phyloP scores from a whole-genome alignment of 53 echinoderm and acorn worm species.

The Luidia sarsii region DNA sequence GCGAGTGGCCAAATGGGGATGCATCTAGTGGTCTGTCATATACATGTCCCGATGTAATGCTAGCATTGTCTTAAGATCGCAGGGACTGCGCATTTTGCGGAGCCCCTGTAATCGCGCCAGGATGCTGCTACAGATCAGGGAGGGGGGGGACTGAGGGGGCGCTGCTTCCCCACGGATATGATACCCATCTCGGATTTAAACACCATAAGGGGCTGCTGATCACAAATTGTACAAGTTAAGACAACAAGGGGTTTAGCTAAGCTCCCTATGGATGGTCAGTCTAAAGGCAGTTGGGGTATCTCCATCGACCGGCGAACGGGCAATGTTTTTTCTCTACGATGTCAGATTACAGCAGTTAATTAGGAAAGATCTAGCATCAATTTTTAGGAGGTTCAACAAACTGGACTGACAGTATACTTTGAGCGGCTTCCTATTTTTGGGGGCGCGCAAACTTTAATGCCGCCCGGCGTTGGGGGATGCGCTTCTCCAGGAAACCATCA shows the following conservation, averaged over 20 bases:
- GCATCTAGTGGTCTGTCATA: no score
- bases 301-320: no score
- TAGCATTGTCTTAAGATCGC: constrained; percentile 42
- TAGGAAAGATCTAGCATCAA: constrained; percentile 30
- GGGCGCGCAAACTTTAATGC: no score
- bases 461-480: no score
- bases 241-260: constrained; percentile 12
- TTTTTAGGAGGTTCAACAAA: constrained; percentile 44
- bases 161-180: constrained; percentile 26
- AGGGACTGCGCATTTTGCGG: constrained; percentile 28
- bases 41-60: constrained; percentile 32
- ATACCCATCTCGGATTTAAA: constrained; percentile 47
- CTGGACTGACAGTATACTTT: not conserved
- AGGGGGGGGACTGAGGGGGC: not conserved
- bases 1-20: no score
- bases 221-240: constrained; percentile 17
- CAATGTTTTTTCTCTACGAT: not conserved
- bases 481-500: no score
- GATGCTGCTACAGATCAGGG: no score
- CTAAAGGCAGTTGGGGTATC: no score
- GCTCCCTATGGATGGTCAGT: no score
- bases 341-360: constrained; percentile 23
- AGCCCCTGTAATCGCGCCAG: constrained; percentile 13
- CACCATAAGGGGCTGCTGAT: constrained; percentile 19
- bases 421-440: no score